Evolutionary conservation across 1,140 invertebrate genomes (phyloP).

Genomic region (Heliconius himera): DNA sequence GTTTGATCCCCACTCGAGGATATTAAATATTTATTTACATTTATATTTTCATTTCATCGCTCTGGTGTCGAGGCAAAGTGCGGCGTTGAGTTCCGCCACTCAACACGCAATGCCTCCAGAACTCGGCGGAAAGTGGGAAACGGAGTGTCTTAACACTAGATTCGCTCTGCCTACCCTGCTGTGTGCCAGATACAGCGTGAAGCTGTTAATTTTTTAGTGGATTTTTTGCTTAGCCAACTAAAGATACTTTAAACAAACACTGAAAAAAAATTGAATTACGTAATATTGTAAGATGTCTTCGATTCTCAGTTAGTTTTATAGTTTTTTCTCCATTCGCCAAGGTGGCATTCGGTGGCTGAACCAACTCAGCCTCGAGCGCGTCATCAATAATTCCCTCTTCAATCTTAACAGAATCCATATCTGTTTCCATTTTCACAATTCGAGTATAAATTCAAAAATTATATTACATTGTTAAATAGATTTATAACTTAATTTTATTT

Average conservation of each 20-base stretch:
- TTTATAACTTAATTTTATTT: neutral
- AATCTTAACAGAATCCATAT: constrained; percentile 49
- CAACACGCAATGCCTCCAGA: no score
- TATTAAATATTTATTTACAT: no score
- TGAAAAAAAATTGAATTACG: constrained; percentile 58
- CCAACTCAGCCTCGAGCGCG: constrained; percentile 69
- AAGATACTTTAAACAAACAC: constrained; percentile 62
- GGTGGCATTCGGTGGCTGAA: constrained; percentile 63
- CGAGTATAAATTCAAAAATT: constrained; percentile 28
- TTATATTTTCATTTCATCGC: no score
- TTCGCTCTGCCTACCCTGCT: no score
- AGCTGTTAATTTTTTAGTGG: no score
- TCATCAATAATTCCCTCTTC: constrained; percentile 76
- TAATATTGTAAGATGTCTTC: constrained; percentile 66
- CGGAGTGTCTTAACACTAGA: no score
- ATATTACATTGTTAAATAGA: no score
- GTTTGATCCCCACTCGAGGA: no score
- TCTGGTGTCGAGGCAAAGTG: no score
- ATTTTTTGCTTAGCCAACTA: constrained; percentile 44
- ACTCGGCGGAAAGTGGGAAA: no score
- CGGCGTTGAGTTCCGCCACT: no score
- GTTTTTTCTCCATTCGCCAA: constrained; percentile 62
- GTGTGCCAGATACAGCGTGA: no score
- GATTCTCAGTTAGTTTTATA: constrained; percentile 61
- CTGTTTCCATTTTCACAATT: constrained; percentile 49